phyloP scores from a whole-genome alignment of 2,888 invertebrate genomes.

The Rutpela maculata region DNA sequence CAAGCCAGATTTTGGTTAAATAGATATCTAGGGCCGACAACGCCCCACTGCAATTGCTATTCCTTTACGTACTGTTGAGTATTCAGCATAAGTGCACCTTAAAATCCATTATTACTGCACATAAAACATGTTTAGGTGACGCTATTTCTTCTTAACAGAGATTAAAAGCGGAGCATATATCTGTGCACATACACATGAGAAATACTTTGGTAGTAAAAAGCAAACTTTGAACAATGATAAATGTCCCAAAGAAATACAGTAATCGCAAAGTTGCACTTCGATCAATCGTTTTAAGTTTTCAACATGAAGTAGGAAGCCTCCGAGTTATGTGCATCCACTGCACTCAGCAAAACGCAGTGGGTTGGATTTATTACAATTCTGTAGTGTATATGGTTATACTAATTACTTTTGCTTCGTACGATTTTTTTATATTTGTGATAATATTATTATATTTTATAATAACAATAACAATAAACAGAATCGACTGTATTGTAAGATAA shows the following conservation, averaged over 20 bases:
- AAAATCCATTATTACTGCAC: not conserved
- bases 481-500: too few species aligned
- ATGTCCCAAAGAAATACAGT: conserved; percentile 22
- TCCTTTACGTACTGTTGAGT: not conserved
- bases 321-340: conserved; percentile 2
- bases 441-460: too few species aligned
- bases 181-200: not conserved
- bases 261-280: conserved; percentile 17
- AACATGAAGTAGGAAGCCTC: conserved; percentile 16
- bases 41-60: too few species aligned
- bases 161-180: conserved; percentile 18
- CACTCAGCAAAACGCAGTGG: not conserved
- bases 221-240: conserved; percentile 17
- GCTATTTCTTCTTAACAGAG: not conserved
- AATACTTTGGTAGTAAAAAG: conserved; percentile 5
- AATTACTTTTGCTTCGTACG: not conserved
- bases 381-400: not conserved
- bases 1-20: too few species aligned
- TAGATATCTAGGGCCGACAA: too few species aligned
- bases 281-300: conserved; percentile 18
- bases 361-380: not conserved
- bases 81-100: not conserved
- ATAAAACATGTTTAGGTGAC: not conserved
- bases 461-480: too few species aligned
- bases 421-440: too few species aligned